Conservation (phyloP, 2,797 vertebrate species). For the Bradypodion pumilum region DNA sequence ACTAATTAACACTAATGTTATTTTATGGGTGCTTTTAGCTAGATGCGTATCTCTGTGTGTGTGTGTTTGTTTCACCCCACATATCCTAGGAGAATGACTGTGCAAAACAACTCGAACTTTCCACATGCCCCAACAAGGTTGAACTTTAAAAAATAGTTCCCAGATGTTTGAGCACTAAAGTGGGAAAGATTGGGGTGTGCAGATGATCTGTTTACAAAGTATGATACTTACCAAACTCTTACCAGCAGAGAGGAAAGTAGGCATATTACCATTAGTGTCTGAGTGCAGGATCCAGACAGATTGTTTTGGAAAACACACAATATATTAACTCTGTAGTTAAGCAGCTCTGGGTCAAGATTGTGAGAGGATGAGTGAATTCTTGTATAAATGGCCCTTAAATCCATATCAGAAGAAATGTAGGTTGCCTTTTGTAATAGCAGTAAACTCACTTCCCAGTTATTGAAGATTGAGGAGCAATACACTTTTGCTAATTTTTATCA, state of each 20-base stretch:
- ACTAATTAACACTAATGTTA: conserved; percentile 22
- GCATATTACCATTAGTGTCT: no score
- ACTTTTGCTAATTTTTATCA: conserved; percentile 56
- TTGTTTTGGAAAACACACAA: neutral
- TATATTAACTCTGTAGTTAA: neutral
- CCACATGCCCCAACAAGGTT: neutral
- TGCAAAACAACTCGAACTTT: no score
- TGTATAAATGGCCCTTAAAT: neutral
- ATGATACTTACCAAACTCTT: neutral
- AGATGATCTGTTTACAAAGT: neutral
- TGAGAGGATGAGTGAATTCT: neutral
- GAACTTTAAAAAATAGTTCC: neutral
- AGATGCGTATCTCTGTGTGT: neutral
- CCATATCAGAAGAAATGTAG: neutral
- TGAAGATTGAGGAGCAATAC: no score
- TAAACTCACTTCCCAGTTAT: no score
- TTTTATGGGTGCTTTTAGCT: neutral
- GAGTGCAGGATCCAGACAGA: neutral
- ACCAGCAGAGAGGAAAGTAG: neutral
- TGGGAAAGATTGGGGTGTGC: neutral
- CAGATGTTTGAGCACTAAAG: neutral
- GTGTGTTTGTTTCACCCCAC: no score
- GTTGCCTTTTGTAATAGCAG: no score
- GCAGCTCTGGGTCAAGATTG: neutral
- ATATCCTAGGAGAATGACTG: no score